Percentiles rank a stretch among this genome's conserved stretches.
Evolutionary conservation across 2,888 invertebrate genomes (phyloP).

Genomic region (Coelogynopora nodosa): DNA sequence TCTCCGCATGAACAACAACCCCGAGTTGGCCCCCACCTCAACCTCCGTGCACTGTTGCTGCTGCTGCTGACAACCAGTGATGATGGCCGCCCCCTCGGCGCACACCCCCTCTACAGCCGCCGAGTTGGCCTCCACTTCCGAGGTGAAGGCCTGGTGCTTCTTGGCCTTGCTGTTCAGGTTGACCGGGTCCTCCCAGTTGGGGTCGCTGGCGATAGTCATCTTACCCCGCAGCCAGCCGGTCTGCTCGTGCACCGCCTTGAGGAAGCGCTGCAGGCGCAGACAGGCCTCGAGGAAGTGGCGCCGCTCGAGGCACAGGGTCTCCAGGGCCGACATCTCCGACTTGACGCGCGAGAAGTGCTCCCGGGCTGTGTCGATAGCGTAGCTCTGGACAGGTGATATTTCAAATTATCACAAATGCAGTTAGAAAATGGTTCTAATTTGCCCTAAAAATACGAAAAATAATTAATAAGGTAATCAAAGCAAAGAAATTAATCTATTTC

Average conservation of each 20-base stretch:
- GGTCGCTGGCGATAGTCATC: conserved; percentile 84
- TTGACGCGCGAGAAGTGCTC: neutral
- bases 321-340: neutral
- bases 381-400: neutral
- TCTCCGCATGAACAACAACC: too few relatives aligned
- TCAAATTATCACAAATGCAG: too few relatives aligned
- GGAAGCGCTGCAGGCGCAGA: neutral
- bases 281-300: neutral
- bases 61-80: neutral
- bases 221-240: conserved; percentile 85
- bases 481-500: too few relatives aligned
- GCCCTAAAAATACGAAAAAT: too few relatives aligned
- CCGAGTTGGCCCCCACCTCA: too few relatives aligned
- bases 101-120: neutral
- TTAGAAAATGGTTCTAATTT: too few relatives aligned
- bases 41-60: too few relatives aligned
- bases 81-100: neutral
- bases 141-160: conserved; percentile 83
- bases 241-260: conserved; percentile 45
- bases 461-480: too few relatives aligned
- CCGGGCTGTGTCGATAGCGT: neutral
- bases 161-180: conserved; percentile 94
- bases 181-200: conserved; percentile 87
- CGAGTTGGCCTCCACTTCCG: conserved; percentile 7
- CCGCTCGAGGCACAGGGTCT: neutral